These are phyloP conservation scores for Ctenicera cuprea DNA, from an alignment of 2,888 invertebrate species.

Conservation along the genomic window DNA sequence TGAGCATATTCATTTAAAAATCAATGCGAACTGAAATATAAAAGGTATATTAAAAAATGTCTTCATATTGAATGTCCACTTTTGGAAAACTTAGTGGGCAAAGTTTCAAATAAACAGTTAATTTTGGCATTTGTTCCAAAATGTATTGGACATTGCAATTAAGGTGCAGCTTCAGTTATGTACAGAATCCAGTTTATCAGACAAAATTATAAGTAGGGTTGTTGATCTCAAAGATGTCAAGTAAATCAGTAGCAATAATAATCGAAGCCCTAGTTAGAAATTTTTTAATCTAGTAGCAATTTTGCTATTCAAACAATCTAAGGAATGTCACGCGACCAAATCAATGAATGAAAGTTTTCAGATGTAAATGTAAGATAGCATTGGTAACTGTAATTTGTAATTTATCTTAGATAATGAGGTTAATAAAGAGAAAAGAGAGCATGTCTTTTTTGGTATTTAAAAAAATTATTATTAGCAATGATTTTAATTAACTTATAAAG, in stretches of 20 bases:
- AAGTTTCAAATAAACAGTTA: too few relatives aligned
- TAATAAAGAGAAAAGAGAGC: not conserved
- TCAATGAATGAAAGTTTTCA: not conserved
- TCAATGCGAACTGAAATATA: not conserved
- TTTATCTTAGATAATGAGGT: not conserved
- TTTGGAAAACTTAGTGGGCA: too few relatives aligned
- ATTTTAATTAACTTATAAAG: not conserved
- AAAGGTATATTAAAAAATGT: not conserved
- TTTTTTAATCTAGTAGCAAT: not conserved
- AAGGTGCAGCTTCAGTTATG: too few relatives aligned
- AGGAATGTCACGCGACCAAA: constrained; percentile 3
- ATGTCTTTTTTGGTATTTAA: not conserved
- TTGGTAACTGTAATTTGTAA: not conserved
- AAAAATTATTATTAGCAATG: not conserved
- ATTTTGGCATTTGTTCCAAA: too few relatives aligned
- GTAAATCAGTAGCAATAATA: too few relatives aligned
- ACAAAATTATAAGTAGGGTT: too few relatives aligned
- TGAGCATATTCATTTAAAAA: constrained; percentile 11
- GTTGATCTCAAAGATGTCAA: too few relatives aligned
- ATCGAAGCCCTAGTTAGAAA: too few relatives aligned
- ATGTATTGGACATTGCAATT: too few relatives aligned
- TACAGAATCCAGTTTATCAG: too few relatives aligned
- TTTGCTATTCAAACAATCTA: not conserved
- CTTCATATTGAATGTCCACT: too few relatives aligned
- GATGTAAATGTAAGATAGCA: not conserved